A percentile compares a stretch with the other conserved stretches of the same genome.
Evolutionary conservation across 2,113 vertebrate genomes (phyloP).

Genomic region (Nesoenas mayeri): DNA sequence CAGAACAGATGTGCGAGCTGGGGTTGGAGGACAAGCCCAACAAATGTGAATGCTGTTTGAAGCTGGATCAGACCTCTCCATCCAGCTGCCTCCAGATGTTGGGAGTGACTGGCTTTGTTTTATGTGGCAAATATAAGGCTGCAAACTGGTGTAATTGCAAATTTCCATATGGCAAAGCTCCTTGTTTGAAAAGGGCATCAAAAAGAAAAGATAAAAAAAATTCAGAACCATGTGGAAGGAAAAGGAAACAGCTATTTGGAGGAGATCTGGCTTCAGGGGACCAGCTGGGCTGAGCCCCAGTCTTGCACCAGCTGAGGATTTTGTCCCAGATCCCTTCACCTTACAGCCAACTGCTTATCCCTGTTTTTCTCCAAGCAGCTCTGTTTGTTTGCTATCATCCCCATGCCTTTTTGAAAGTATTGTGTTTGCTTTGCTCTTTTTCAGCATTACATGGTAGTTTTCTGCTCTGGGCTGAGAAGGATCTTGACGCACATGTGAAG

Average conservation of each 20-base stretch:
- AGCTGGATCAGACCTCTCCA: background rate
- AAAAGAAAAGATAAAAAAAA: slow-evolving; percentile 20
- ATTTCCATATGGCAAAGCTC: background rate
- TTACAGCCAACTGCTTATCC: background rate
- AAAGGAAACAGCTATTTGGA: slow-evolving; percentile 1
- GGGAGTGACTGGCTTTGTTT: background rate
- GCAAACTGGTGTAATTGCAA: background rate
- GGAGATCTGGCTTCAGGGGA: background rate
- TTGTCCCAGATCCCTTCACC: background rate
- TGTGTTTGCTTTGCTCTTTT: background rate
- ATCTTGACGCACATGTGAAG: background rate
- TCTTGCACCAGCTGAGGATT: background rate
- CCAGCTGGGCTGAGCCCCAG: background rate
- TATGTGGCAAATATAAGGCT: slow-evolving; percentile 14
- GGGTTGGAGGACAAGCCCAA: background rate
- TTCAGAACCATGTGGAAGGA: background rate
- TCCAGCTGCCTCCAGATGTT: background rate
- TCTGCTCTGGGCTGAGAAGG: background rate
- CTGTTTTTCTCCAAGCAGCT: background rate
- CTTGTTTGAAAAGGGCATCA: slow-evolving; percentile 37
- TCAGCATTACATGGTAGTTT: background rate
- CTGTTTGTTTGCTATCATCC: background rate
- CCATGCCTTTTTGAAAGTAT: background rate
- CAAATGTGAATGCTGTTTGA: background rate
- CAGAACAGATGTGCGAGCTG: background rate